Conservation (phyloP, 2,797 vertebrate genomes). For the Pogonophryne albipinna region DNA sequence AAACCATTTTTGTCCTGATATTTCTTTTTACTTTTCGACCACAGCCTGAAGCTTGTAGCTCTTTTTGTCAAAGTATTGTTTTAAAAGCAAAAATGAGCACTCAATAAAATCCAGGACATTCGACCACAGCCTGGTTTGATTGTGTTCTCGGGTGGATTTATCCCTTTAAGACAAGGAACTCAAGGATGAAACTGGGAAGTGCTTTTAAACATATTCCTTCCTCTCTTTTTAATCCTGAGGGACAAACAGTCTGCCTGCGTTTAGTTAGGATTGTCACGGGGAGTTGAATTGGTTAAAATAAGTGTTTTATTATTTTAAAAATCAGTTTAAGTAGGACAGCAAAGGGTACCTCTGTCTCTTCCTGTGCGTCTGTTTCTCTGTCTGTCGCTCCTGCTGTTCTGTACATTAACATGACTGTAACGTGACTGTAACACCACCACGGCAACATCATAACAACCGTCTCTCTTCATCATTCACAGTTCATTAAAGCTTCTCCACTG, state of each 20-base stretch:
- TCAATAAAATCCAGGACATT: background rate
- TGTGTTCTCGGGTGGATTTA: constrained; percentile 66
- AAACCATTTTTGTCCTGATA: too few relatives aligned
- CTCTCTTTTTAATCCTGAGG: constrained; percentile 75
- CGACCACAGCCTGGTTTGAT: constrained; percentile 43
- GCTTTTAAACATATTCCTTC: constrained; percentile 61
- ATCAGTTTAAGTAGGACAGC: constrained; percentile 81
- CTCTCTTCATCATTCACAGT: constrained; percentile 84
- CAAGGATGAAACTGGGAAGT: constrained; percentile 60
- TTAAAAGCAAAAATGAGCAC: constrained; percentile 29
- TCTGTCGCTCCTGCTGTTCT: constrained; percentile 78
- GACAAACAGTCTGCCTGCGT: constrained; percentile 74
- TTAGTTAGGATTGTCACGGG: constrained; percentile 91
- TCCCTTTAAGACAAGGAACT: constrained; percentile 44
- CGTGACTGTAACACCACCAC: constrained; percentile 82
- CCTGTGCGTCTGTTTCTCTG: constrained; percentile 55
- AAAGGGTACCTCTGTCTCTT: constrained; percentile 60
- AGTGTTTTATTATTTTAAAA: constrained; percentile 50
- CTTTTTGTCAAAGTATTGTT: background rate
- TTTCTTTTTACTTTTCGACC: too few relatives aligned
- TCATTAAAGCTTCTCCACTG: constrained; percentile 86
- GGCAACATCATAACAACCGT: constrained; percentile 76
- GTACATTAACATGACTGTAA: constrained; percentile 78
- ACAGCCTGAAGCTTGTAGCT: too few relatives aligned
- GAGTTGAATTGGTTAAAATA: constrained; percentile 75